A percentile compares a stretch with the other conserved stretches of the same genome.
Evolutionary conservation across 2,113 vertebrate species (phyloP).

Genomic region (Panthera tigris): DNA sequence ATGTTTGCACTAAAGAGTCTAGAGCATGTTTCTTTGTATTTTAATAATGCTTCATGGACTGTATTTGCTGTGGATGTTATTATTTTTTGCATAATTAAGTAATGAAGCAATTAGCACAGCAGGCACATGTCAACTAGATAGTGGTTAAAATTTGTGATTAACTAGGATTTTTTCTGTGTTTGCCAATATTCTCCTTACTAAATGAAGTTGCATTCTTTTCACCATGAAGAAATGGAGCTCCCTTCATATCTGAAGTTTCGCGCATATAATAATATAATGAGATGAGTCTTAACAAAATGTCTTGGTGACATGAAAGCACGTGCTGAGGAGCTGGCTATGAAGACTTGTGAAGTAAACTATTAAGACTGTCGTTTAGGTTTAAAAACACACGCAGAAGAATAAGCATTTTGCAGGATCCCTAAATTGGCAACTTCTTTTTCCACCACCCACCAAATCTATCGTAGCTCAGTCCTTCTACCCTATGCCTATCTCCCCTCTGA

Average conservation of each 20-base stretch:
- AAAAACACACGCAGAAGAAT: background rate
- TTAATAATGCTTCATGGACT: constrained; percentile 74
- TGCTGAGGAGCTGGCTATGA: background rate
- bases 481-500: background rate
- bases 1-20: constrained; percentile 67
- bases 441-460: background rate
- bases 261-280: background rate
- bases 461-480: background rate
- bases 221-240: background rate
- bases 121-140: constrained; percentile 78
- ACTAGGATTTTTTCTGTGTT: constrained; percentile 72
- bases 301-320: background rate
- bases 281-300: constrained; percentile 26
- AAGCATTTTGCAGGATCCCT: background rate
- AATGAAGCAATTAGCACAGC: constrained; percentile 80
- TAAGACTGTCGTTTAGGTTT: background rate
- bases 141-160: constrained; percentile 81
- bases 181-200: constrained; percentile 67
- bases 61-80: constrained; percentile 70
- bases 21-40: constrained; percentile 74
- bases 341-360: background rate
- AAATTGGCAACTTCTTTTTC: background rate
- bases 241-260: constrained; percentile 21
- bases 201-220: constrained; percentile 45
- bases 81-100: constrained; percentile 82